Conservation (phyloP, 2,797 vertebrate genomes). For the Cyclopterus lumpus region DNA sequence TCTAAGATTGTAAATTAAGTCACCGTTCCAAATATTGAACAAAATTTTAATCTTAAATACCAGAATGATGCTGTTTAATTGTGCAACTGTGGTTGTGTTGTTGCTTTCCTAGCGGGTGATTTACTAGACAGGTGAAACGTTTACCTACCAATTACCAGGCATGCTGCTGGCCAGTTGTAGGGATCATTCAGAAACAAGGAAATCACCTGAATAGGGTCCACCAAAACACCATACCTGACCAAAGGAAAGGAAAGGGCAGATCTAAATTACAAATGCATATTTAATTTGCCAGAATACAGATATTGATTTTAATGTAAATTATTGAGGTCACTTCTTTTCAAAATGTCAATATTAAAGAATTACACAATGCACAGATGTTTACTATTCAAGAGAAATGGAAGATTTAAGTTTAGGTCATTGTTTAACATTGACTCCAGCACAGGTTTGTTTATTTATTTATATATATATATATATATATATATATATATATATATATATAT, state of each 20-base stretch:
- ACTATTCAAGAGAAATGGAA: neutral
- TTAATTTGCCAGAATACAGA: neutral
- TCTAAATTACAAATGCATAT: neutral
- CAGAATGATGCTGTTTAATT: neutral
- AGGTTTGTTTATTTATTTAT: neutral
- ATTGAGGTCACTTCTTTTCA: neutral
- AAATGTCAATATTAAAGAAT: neutral
- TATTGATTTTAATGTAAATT: neutral
- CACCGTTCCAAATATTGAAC: neutral
- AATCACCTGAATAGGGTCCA: slow-evolving; percentile 92
- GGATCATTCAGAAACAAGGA: slow-evolving; percentile 92
- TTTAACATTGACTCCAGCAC: neutral
- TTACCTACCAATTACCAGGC: slow-evolving; percentile 90
- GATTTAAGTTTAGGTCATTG: neutral
- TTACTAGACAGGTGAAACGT: neutral
- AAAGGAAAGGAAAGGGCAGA: neutral
- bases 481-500: too few species aligned
- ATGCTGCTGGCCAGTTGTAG: slow-evolving; percentile 91
- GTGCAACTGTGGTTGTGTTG: neutral
- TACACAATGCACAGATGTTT: neutral
- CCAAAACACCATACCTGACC: slow-evolving; percentile 90
- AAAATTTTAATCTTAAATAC: neutral
- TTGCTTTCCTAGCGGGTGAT: neutral
- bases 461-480: too few species aligned
- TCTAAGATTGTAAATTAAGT: neutral